phyloP scores from a whole-genome alignment of 2,797 vertebrate species.

The Lophotriccus pileatus region DNA sequence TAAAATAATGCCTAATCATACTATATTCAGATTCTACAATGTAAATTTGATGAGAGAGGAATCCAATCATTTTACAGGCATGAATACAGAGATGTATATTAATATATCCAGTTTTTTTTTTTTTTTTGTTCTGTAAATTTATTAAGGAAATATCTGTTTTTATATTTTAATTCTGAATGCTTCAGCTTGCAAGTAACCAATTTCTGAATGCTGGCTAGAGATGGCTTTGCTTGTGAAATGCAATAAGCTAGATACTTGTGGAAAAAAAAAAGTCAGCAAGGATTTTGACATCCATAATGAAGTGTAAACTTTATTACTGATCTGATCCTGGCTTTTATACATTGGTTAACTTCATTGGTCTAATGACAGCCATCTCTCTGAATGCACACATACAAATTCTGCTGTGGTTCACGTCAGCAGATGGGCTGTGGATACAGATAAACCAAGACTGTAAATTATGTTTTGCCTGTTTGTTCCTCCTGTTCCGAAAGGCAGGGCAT shows the following conservation, averaged over 20 bases:
- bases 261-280: neutral
- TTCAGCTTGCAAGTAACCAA: neutral
- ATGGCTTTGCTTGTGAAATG: constrained; percentile 35
- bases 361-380: constrained; percentile 54
- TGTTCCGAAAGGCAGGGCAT: constrained; percentile 26
- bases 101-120: constrained; percentile 73
- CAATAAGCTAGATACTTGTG: constrained; percentile 27
- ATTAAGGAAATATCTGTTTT: constrained; percentile 64
- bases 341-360: constrained; percentile 34
- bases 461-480: constrained; percentile 60
- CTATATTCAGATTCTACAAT: constrained; percentile 81
- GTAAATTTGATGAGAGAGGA: constrained; percentile 81
- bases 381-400: constrained; percentile 48
- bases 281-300: constrained; percentile 41
- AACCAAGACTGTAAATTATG: constrained; percentile 63
- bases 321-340: constrained; percentile 47
- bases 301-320: constrained; percentile 50
- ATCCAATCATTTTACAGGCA: constrained; percentile 70
- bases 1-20: constrained; percentile 84
- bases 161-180: constrained; percentile 48
- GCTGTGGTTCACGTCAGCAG: constrained; percentile 57
- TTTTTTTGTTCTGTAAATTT: constrained; percentile 70
- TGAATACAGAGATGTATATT: constrained; percentile 68
- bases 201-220: constrained; percentile 22
- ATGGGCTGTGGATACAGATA: constrained; percentile 67